Conservation (phyloP, 2,888 invertebrate genomes). For the Neria commutata region DNA sequence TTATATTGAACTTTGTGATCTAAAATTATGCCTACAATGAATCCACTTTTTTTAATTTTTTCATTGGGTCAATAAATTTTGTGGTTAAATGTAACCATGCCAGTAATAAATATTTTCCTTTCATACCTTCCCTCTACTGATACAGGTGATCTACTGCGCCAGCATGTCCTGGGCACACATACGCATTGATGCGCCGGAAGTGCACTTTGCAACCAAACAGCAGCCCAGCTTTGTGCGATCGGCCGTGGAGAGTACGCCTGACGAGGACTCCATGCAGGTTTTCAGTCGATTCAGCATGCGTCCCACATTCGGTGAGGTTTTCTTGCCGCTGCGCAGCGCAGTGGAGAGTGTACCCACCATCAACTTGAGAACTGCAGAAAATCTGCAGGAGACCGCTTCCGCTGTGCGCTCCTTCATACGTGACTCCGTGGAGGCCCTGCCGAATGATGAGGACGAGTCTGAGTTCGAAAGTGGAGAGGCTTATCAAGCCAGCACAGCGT, state of each 20-base stretch:
- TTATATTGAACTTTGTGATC: no score
- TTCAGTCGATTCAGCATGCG: conserved; percentile 45
- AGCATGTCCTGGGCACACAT: conserved; percentile 47
- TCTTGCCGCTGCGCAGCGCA: conserved; percentile 74
- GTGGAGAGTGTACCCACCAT: conserved; percentile 73
- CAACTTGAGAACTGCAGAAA: conserved; percentile 33
- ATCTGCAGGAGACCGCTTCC: conserved; percentile 36
- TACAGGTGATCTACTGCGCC: conserved; percentile 32
- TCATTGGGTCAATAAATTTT: neutral
- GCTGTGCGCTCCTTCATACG: conserved; percentile 51
- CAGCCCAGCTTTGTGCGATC: conserved; percentile 54
- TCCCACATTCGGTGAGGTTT: conserved; percentile 54
- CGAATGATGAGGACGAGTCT: conserved; percentile 41
- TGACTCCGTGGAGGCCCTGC: conserved; percentile 57
- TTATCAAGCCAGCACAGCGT: conserved; percentile 12
- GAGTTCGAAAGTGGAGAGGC: conserved; percentile 21
- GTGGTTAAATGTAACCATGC: no score
- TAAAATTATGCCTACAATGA: no score
- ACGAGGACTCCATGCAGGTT: conserved; percentile 33
- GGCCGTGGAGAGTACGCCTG: conserved; percentile 58
- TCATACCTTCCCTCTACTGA: neutral
- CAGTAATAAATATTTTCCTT: neutral
- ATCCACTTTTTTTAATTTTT: neutral
- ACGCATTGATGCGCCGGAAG: conserved; percentile 49
- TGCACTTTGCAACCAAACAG: conserved; percentile 39